Base-by-base conservation (phyloP, 2,113 vertebrate species). In the Scomber scombrus region DNA sequence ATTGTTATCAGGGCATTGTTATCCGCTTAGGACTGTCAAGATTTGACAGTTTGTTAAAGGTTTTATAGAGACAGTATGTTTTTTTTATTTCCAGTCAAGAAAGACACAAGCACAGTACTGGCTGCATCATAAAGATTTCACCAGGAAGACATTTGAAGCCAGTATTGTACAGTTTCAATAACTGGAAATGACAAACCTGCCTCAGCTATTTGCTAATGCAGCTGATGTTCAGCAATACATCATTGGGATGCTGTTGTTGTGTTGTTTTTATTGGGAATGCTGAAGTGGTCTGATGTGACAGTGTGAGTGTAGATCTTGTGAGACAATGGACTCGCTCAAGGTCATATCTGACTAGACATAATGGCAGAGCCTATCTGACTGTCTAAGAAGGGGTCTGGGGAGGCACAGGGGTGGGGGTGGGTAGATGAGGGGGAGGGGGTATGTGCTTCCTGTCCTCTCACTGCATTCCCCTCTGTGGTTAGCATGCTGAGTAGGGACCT, bases 321-420 rank as follows among this genome's bases (percentile, higher is more conserved):
- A 90, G 89, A 93, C 82, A 84, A 85, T 72, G 85, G 78, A 76
- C 77, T 81, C 5, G 55, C 85, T 90, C 92, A 93, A 94, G 93
- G 93, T 91, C 90, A 91, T 57, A 78, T 88, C 77, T 82, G 88
- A 91, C 83, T 54, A 83, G 80, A 85, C 80, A 75, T 80, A 82
- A 81, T 75, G 78, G 68, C 79, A 74, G 49, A 82, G 82, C 76
- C 79, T 54, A 78, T 82, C 71, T 77, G 84, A 84, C 61, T 80
- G 72, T 88, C 54, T 85, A 71, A 74, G 67, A 58, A 71, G 60
- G 70, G 52, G 55, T 62, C 8, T 15, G 68, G 43, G 21, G 61
- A 69, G 66, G 62, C 47, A 57, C 77, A 57, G 45, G 63, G 78
- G 23, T 26, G 23, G 23, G 23, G 23, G 23, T 26, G 23, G 23